A percentile compares a stretch with the other conserved stretches of the same genome.
Evolutionary conservation across 2,888 invertebrate genomes (phyloP).

Genomic region (Gerosis bhagava): DNA sequence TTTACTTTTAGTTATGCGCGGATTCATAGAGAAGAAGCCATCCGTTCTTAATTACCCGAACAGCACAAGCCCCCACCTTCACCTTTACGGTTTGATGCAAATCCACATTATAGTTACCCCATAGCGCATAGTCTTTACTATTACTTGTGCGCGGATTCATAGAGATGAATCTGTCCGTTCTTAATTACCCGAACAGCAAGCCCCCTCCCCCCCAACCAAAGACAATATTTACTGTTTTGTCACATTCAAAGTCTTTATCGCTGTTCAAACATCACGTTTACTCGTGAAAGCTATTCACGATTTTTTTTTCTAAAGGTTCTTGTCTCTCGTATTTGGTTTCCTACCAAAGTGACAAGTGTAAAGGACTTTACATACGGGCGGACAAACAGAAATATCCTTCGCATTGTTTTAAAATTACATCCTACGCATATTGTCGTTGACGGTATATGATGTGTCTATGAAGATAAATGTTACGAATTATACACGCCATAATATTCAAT

Average conservation of each 20-base stretch:
- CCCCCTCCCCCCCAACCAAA: conserved; percentile 42
- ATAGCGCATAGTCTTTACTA: background rate
- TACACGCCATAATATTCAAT: too few species aligned
- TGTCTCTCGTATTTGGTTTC: conserved; percentile 69
- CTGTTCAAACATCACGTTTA: conserved; percentile 73
- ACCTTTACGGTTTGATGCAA: conserved; percentile 11
- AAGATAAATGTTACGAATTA: conserved; percentile 3
- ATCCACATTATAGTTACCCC: conserved; percentile 9
- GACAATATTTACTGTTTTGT: conserved; percentile 81
- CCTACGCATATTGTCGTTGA: conserved; percentile 3
- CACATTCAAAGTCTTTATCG: conserved; percentile 80
- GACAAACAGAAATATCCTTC: conserved; percentile 65
- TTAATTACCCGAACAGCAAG: conserved; percentile 25
- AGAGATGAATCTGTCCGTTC: conserved; percentile 10
- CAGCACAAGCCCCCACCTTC: conserved; percentile 31
- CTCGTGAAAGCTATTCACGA: conserved; percentile 73
- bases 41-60: conserved; percentile 25
- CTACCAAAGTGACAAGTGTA: conserved; percentile 78
- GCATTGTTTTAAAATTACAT: conserved; percentile 47
- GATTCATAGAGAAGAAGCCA: too few species aligned
- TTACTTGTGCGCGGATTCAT: conserved; percentile 17
- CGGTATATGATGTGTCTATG: background rate
- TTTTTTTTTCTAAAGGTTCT: conserved; percentile 65
- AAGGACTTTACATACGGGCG: conserved; percentile 66
- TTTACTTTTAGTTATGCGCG: background rate